These are phyloP conservation scores for Pelobates fuscus DNA, from an alignment of 2,113 vertebrate species.

Conservation along the genomic window DNA sequence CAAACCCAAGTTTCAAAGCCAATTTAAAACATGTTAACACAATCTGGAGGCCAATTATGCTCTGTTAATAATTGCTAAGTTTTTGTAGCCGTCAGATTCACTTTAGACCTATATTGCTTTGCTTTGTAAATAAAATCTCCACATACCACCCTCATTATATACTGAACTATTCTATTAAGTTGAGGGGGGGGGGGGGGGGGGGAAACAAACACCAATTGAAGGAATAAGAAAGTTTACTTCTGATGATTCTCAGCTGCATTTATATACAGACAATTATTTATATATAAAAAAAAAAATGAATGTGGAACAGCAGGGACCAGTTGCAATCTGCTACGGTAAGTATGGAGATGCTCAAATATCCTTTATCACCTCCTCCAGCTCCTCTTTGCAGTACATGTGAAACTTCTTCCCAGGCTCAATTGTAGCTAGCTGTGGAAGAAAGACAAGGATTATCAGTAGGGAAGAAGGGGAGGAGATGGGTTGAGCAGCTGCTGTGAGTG, in stretches of 20 bases:
- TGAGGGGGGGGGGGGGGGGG: no score
- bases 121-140: no score
- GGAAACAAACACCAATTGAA: no score
- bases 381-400: conserved; percentile 98
- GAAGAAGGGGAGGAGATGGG: conserved; percentile 20
- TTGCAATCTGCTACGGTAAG: background rate
- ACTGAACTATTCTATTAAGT: no score
- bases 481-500: conserved; percentile 36
- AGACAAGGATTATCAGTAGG: conserved; percentile 12
- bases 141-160: no score
- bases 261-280: conserved; percentile 67
- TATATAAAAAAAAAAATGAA: conserved; percentile 61
- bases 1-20: no score
- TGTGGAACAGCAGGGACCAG: background rate
- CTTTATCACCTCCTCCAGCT: conserved; percentile 97
- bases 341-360: conserved; percentile 78
- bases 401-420: conserved; percentile 94
- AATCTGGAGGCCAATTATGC: no score
- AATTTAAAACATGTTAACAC: no score
- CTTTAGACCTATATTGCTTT: no score
- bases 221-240: conserved; percentile 66
- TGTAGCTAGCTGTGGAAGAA: conserved; percentile 79
- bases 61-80: no score
- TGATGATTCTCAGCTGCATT: conserved; percentile 61
- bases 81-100: no score